phyloP scores from a whole-genome alignment of 1,140 invertebrate genomes.

The Drosophila pallidifrons region DNA sequence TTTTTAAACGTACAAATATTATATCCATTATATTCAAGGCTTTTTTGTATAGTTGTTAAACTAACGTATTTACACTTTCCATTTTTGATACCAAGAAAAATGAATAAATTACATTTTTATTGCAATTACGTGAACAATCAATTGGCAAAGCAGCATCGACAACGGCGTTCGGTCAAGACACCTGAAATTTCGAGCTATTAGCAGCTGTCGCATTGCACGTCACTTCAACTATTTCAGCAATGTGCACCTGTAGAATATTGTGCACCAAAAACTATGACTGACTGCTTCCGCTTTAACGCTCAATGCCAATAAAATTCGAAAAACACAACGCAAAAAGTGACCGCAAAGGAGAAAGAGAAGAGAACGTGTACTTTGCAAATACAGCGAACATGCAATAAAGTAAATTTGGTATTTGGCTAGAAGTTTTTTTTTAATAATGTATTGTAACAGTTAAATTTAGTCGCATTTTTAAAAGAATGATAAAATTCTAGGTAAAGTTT shows the following conservation, averaged over 20 bases:
- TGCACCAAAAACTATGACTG: conserved; percentile 31
- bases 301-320: conserved; percentile 50
- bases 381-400: conserved; percentile 10
- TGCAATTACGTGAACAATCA: conserved; percentile 63
- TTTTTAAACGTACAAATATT: conserved; percentile 49
- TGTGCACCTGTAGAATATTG: conserved; percentile 59
- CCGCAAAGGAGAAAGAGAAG: background rate
- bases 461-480: no score
- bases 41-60: conserved; percentile 28
- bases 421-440: no score
- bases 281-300: conserved; percentile 54
- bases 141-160: conserved; percentile 3
- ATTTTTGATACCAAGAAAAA: conserved; percentile 52
- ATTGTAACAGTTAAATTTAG: no score
- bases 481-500: no score
- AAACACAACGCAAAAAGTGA: conserved; percentile 6
- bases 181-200: conserved; percentile 67
- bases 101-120: conserved; percentile 54
- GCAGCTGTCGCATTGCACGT: conserved; percentile 67
- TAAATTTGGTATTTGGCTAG: background rate
- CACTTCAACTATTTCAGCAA: conserved; percentile 57
- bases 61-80: conserved; percentile 58
- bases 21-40: conserved; percentile 48
- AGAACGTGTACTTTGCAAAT: background rate
- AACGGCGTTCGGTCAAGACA: conserved; percentile 40